These are phyloP conservation scores for Babyrousa celebensis DNA, from an alignment of 2,797 vertebrate species.

Conservation along the genomic window DNA sequence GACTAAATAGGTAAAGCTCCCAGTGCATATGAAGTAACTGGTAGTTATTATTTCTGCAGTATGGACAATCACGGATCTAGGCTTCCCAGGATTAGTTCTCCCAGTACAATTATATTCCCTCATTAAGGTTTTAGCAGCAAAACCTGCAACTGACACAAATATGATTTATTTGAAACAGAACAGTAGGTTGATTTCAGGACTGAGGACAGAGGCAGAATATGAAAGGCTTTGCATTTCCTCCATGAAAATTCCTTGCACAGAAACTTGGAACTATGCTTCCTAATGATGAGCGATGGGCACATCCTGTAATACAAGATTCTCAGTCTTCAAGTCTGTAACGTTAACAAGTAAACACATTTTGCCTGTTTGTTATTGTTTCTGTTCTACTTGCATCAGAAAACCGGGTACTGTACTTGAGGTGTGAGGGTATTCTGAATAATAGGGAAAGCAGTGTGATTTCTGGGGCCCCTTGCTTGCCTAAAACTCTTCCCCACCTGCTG, in stretches of 20 bases:
- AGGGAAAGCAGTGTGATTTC: neutral
- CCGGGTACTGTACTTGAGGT: neutral
- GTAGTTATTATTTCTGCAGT: constrained; percentile 11
- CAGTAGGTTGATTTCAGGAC: neutral
- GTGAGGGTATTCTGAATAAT: neutral
- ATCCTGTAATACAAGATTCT: neutral
- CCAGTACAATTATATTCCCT: neutral
- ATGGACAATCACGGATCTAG: neutral
- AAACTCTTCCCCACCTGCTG: constrained; percentile 40
- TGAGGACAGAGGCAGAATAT: neutral
- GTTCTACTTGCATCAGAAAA: neutral
- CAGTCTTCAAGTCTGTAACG: neutral
- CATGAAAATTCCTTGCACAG: neutral
- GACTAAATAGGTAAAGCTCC: neutral
- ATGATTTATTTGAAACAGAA: constrained; percentile 39
- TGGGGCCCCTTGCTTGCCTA: constrained; percentile 13
- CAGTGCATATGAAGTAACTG: neutral
- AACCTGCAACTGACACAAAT: constrained; percentile 12
- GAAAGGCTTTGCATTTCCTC: neutral
- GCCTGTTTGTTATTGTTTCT: neutral
- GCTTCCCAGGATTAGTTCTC: neutral
- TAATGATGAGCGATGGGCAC: neutral
- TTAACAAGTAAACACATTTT: neutral
- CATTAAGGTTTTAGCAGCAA: constrained; percentile 30
- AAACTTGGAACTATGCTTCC: neutral